Base-by-base conservation (phyloP, 2,888 invertebrate species). In the Copidosoma aretas region DNA sequence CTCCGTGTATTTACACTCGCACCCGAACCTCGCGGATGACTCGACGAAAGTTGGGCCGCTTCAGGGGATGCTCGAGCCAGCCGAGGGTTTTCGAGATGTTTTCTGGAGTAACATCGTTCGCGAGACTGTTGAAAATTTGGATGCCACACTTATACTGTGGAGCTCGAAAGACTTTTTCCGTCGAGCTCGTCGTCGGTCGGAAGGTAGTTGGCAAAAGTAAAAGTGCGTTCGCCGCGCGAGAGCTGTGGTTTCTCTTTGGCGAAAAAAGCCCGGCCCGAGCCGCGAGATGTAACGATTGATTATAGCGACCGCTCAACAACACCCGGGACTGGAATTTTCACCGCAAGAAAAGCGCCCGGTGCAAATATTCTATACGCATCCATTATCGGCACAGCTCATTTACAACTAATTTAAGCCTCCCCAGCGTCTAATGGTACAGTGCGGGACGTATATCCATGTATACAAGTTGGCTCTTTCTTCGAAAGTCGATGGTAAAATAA, bases 201-300 rank as follows among this genome's bases (percentile, higher is more conserved):
- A n/a, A n/a, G 46, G 10, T 46, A n/a, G 1, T 14, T 8, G 22
- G 61, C 58, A 64, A 70, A 70, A 67, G 63, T 60, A 66, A 66
- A 32, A 65, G 62, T 53, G 32, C 49, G 43, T 19, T 5, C n/a
- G 39, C 12, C 32, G 43, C 51, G 52, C 41, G 67, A 49, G 64
- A 17, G 43, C 22, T 21, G 15, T 24, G 70, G 62, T 70, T 70
- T 70, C 70, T 63, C 66, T 66, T 70, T 59, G 39, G 43, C 17
- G 43, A 56, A 56, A 63, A 62, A 59, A 69, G 32, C 5, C n/a
- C 58, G 21, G 32, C 43, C 32, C n/a, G 39, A 54, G 32, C 52
- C 24, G 25, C 53, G 21, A 19, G 22, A 49, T 39, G 39, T 19
- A 52, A 21, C 41, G 63, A 66, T 66, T 63, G 63, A 70, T 63